Evolutionary conservation across 2,113 vertebrate species (phyloP), one percentile per base, ranked within the genome.

Genomic region (Leptobrachium leishanense): DNA sequence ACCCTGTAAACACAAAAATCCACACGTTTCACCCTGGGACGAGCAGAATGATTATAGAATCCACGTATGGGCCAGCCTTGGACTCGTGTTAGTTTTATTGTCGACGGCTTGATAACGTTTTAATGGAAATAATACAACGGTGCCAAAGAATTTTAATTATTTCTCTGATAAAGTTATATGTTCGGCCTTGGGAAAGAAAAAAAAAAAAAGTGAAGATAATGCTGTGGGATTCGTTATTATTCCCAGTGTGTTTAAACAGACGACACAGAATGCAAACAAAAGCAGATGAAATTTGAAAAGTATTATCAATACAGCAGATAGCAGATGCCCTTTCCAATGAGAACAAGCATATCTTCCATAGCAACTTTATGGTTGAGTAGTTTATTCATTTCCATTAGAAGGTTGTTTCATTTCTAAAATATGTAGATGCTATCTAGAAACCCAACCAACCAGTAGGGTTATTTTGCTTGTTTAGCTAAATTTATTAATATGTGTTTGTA

Each of bases 211-310:
- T 95, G 91, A 91, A 98, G 97, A 98, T 99, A 98, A 97, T 98
- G 96, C 96, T 50, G 4, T 89, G 96, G 93, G 95, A 94, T 95
- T 98, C 96, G 97, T 98, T 99, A 96, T 96, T 97, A 99, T 99
- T 98, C 97, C 92, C 93, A 90, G 94, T 96, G 95, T 99, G 97
- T 99, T 99, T 97, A 97, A 99, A 98, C 98, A 99, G 96, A 96
- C 95, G 92, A 96, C 95, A 91, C 95, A 93, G 95, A 99, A 97
- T 94, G 95, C 98, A 99, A 99, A 99, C 98, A 99, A 98, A 98
- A 98, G 97, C 97, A 98, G 96, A 97, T 98, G 96, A 99, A 99
- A 99, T 98, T 97, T 98, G 96, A 98, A 98, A 99, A 98, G 95
- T 97, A 98, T 98, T 99, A 98, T 99, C 97, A 99, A 98, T 99